Conservation (phyloP, 1,140 invertebrate species). For the Subanguina moxae region DNA sequence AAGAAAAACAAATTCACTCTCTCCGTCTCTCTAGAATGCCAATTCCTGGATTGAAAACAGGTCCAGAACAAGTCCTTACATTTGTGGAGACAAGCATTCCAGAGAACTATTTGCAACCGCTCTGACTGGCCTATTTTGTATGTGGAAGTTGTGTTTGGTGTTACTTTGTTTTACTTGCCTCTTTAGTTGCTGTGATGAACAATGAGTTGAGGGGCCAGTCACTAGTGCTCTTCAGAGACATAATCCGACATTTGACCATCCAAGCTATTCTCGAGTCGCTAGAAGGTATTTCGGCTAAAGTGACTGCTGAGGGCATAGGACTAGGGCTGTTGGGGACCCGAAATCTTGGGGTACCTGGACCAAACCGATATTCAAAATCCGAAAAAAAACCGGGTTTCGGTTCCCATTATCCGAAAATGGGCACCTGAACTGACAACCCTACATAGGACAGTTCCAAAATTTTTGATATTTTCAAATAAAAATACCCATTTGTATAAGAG, state of each 20-base stretch:
- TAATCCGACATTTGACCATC: conserved; percentile 41
- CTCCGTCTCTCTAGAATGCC: too few relatives aligned
- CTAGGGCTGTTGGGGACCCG: too few relatives aligned
- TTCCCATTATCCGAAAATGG: too few relatives aligned
- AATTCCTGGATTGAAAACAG: too few relatives aligned
- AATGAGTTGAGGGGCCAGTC: conserved; percentile 23
- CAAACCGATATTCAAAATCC: too few relatives aligned
- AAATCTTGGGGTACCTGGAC: too few relatives aligned
- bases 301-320: too few relatives aligned
- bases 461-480: too few relatives aligned
- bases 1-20: neutral
- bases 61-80: neutral
- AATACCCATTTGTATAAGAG: too few relatives aligned
- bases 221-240: conserved; percentile 36
- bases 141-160: neutral
- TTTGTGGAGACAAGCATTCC: conserved; percentile 24
- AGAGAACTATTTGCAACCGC: conserved; percentile 29
- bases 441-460: too few relatives aligned
- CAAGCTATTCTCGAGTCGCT: conserved; percentile 38
- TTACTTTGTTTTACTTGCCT: conserved; percentile 2
- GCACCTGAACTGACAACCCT: too few relatives aligned
- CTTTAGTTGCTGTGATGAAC: conserved; percentile 33
- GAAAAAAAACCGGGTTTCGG: too few relatives aligned
- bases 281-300: conserved; percentile 1
- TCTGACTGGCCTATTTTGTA: conserved; percentile 37